Evolutionary conservation across 2,888 invertebrate genomes (phyloP).

Genomic region (Dusona sp.): DNA sequence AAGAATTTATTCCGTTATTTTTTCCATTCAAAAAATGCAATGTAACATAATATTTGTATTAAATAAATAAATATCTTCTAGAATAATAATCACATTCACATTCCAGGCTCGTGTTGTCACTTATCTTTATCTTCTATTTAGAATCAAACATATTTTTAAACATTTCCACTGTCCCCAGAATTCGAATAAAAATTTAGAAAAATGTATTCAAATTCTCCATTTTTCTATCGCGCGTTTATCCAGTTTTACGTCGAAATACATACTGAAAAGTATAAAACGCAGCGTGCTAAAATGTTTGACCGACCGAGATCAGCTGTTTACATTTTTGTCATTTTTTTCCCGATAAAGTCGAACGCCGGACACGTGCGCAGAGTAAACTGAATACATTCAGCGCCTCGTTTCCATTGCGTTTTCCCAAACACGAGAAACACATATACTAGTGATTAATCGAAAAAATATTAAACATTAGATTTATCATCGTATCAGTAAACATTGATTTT

Average conservation of each 20-base stretch:
- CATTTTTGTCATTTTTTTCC: background rate
- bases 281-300: background rate
- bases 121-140: background rate
- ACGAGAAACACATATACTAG: background rate
- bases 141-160: background rate
- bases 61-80: background rate
- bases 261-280: too few species aligned
- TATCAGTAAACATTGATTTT: background rate
- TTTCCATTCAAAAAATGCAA: background rate
- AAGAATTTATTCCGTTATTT: background rate
- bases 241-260: background rate
- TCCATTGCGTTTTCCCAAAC: background rate
- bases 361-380: background rate
- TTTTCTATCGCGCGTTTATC: background rate
- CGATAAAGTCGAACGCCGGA: background rate
- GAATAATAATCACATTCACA: background rate
- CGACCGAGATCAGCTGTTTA: slow-evolving; percentile 3
- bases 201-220: background rate
- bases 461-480: background rate
- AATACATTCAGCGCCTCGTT: background rate
- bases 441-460: background rate
- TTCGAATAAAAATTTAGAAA: background rate
- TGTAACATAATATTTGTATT: background rate
- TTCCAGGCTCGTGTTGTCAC: background rate
- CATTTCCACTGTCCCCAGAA: background rate